Evolutionary conservation across 2,888 invertebrate species (phyloP).

Genomic region (Megaustenia siamemsis): DNA sequence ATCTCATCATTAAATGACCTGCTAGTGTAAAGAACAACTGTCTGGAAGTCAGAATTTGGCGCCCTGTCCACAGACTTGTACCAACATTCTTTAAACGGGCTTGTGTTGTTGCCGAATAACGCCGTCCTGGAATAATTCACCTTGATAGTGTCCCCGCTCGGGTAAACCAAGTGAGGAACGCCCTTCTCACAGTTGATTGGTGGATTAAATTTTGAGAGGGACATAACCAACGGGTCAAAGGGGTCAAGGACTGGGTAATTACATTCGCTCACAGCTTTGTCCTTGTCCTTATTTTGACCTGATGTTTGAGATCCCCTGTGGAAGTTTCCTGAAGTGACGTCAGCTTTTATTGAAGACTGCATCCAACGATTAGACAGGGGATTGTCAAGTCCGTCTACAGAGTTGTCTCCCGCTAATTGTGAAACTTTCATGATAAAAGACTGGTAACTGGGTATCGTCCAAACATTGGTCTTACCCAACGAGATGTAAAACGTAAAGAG

Average conservation of each 20-base stretch:
- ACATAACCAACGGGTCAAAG: constrained; percentile 17
- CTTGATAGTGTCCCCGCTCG: not conserved
- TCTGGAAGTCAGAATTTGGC: constrained; percentile 21
- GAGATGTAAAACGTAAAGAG: too few species aligned
- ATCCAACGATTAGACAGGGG: too few species aligned
- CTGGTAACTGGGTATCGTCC: too few species aligned
- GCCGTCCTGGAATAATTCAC: constrained; percentile 10
- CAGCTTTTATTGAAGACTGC: too few species aligned
- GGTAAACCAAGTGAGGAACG: constrained; percentile 30
- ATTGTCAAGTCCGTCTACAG: too few species aligned
- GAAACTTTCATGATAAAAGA: too few species aligned
- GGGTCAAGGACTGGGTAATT: constrained; percentile 35
- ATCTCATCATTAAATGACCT: constrained; percentile 10
- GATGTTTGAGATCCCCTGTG: too few species aligned
- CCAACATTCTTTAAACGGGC: constrained; percentile 7
- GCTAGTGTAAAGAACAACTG: not conserved
- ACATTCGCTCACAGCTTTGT: too few species aligned
- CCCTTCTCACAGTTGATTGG: constrained; percentile 3
- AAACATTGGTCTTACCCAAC: too few species aligned
- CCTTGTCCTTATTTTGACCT: too few species aligned
- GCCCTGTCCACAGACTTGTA: not conserved
- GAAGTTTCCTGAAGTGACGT: too few species aligned
- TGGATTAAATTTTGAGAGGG: not conserved
- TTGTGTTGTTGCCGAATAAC: not conserved
- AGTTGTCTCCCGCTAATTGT: too few species aligned